Evolutionary conservation across 2,113 vertebrate genomes (phyloP).

Genomic region (Probosciger aterrimus): DNA sequence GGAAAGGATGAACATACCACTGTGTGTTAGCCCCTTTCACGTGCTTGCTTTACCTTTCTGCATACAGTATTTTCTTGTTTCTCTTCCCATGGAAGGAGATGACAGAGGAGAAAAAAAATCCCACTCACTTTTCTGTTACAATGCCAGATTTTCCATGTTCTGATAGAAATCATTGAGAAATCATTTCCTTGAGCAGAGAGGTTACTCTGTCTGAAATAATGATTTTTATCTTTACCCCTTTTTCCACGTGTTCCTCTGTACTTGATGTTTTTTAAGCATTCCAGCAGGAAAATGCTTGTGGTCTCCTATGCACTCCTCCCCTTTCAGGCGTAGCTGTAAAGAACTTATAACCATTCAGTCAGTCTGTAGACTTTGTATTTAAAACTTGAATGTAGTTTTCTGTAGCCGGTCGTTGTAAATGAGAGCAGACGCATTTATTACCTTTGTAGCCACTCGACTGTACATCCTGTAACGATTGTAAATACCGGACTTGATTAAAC

Average conservation of each 20-base stretch:
- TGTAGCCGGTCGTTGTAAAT: conserved; percentile 36
- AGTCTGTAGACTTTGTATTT: conserved; percentile 47
- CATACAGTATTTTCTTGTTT: conserved; percentile 1
- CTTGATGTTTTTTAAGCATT: conserved; percentile 39
- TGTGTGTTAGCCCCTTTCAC: not conserved
- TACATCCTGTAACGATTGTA: conserved; percentile 72
- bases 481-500: conserved; percentile 64
- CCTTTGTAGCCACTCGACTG: conserved; percentile 45
- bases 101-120: not conserved
- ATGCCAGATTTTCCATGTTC: not conserved
- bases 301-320: not conserved
- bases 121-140: not conserved
- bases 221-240: not conserved
- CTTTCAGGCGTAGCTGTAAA: conserved; percentile 13
- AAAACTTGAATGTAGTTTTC: conserved; percentile 2
- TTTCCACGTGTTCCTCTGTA: not conserved
- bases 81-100: conserved; percentile 30
- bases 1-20: not conserved
- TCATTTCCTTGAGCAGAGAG: not conserved
- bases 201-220: not conserved
- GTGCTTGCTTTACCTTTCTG: not conserved
- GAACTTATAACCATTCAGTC: conserved; percentile 28
- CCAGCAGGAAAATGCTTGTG: not conserved
- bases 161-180: not conserved
- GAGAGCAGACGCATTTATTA: not conserved